A percentile compares a stretch with the other conserved stretches of the same genome.
These are phyloP conservation scores for Aleiodes leptofemur DNA, from an alignment of 2,888 invertebrate species.

Conservation along the genomic window DNA sequence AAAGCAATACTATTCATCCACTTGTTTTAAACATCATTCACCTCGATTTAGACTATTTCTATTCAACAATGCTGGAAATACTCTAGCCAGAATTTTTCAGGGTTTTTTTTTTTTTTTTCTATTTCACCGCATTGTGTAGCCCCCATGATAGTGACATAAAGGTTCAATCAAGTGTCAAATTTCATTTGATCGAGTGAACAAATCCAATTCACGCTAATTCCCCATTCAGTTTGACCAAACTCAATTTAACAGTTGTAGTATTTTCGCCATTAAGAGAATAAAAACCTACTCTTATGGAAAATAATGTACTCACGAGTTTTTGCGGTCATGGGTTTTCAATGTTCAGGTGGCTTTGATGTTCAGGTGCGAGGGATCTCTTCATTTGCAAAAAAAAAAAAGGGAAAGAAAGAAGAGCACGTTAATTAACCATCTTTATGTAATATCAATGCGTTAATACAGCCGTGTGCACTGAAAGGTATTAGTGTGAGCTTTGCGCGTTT, in stretches of 20 bases:
- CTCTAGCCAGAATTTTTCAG: background rate
- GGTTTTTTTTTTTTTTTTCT: background rate
- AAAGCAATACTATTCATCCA: no score
- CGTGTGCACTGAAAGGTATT: slow-evolving; percentile 36
- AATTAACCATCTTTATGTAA: slow-evolving; percentile 62
- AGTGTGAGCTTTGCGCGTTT: slow-evolving; percentile 56
- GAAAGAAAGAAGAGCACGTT: slow-evolving; percentile 47
- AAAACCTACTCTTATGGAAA: slow-evolving; percentile 30
- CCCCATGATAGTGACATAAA: slow-evolving; percentile 18
- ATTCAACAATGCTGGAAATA: no score
- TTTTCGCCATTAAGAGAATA: slow-evolving; percentile 30
- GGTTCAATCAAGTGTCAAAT: slow-evolving; percentile 45
- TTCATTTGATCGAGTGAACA: slow-evolving; percentile 47
- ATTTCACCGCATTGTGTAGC: slow-evolving; percentile 7
- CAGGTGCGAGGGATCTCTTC: slow-evolving; percentile 37
- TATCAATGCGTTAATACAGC: slow-evolving; percentile 55
- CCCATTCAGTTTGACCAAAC: slow-evolving; percentile 38
- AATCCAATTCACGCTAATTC: slow-evolving; percentile 43
- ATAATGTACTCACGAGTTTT: slow-evolving; percentile 10
- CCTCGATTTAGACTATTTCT: background rate
- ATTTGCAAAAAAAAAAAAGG: slow-evolving; percentile 9
- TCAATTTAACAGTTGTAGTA: slow-evolving; percentile 13
- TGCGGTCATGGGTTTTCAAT: slow-evolving; percentile 27
- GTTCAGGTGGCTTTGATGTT: slow-evolving; percentile 42
- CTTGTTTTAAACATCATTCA: no score